These are phyloP conservation scores for Puntigrus tetrazona DNA, from an alignment of 2,113 vertebrate species.

Conservation along the genomic window DNA sequence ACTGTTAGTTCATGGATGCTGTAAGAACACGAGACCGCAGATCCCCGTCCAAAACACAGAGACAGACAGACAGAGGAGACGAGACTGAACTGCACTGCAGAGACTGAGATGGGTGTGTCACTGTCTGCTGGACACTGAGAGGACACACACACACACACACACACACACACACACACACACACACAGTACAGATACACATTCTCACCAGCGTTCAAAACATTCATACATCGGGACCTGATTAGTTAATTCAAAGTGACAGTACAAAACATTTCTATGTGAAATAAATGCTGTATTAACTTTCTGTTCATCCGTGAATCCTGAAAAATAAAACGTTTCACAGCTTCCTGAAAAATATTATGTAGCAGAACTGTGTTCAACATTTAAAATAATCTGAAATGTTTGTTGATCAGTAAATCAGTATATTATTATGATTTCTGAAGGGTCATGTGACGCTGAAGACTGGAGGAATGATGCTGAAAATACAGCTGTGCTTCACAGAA, in stretches of 20 bases:
- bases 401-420: background rate
- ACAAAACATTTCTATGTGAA: background rate
- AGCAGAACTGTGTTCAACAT: background rate
- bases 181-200: background rate
- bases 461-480: background rate
- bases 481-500: background rate
- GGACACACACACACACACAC: background rate
- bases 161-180: background rate
- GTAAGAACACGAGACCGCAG: background rate
- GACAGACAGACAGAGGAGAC: background rate
- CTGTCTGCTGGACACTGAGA: constrained; percentile 3
- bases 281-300: no score
- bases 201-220: background rate
- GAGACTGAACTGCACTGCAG: background rate
- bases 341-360: no score
- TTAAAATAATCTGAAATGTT: background rate
- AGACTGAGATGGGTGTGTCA: background rate
- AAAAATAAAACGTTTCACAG: background rate
- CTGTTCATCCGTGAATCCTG: background rate
- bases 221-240: background rate
- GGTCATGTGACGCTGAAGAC: no score
- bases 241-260: background rate
- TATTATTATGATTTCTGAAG: background rate
- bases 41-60: background rate
- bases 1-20: background rate